Conservation (phyloP, 2,888 invertebrate genomes). For the Tetanocera ferruginea region DNA sequence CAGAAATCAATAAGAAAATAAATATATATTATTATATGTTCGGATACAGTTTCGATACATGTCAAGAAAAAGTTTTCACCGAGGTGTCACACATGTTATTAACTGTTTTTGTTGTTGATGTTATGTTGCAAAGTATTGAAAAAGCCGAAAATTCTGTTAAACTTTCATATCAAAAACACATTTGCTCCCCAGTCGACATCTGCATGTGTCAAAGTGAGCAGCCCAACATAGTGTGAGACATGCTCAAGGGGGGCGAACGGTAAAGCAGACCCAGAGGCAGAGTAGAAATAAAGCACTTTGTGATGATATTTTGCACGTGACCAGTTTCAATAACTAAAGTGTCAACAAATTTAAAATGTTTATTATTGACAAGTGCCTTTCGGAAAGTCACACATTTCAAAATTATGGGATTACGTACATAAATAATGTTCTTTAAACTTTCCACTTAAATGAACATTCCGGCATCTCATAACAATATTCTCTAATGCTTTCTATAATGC, state of each 20-base stretch:
- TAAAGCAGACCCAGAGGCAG: neutral
- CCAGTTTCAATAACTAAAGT: conserved; percentile 27
- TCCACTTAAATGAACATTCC: neutral
- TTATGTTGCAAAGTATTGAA: conserved; percentile 8
- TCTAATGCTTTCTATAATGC: too few relatives aligned
- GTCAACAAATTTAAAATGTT: conserved; percentile 31
- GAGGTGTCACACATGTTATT: conserved; percentile 27
- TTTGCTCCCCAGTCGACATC: conserved; percentile 6
- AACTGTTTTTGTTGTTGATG: conserved; percentile 20
- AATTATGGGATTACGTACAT: neutral
- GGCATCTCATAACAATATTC: too few relatives aligned
- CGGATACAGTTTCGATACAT: neutral
- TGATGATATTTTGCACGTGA: conserved; percentile 36
- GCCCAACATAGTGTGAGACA: neutral
- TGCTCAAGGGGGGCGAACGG: neutral
- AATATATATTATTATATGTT: neutral
- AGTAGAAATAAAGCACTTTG: conserved; percentile 14
- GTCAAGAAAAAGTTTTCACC: conserved; percentile 20
- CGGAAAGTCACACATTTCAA: conserved; percentile 7
- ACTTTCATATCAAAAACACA: conserved; percentile 29
- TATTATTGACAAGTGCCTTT: conserved; percentile 18
- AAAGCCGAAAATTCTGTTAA: conserved; percentile 14
- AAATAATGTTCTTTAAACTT: conserved; percentile 57
- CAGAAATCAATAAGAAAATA: neutral
- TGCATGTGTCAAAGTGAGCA: conserved; percentile 3